Evolutionary conservation across 2,797 vertebrate species (phyloP).

Genomic region (Atherinosoma microstoma): DNA sequence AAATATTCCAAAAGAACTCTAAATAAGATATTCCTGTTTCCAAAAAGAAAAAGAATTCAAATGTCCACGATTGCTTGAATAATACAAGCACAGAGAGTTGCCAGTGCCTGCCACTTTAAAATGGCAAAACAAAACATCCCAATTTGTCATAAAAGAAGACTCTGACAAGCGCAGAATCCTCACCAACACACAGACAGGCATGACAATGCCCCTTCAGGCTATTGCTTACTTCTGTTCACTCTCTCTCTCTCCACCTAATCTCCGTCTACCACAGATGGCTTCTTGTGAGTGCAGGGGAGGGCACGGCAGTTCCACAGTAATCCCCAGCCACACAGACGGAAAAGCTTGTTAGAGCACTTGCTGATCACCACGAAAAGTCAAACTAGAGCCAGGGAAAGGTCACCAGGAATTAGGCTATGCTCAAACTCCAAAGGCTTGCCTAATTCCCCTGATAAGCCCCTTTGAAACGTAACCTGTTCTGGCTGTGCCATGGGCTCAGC

Average conservation of each 20-base stretch:
- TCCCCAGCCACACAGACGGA: slow-evolving; percentile 85
- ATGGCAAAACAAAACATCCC: slow-evolving; percentile 75
- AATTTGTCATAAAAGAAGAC: slow-evolving; percentile 76
- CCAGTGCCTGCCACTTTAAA: slow-evolving; percentile 66
- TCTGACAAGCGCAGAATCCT: slow-evolving; percentile 74
- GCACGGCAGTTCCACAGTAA: slow-evolving; percentile 80
- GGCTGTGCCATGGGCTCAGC: slow-evolving; percentile 80
- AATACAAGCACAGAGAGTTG: slow-evolving; percentile 63
- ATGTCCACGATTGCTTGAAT: slow-evolving; percentile 68
- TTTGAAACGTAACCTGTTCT: slow-evolving; percentile 83
- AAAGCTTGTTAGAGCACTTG: slow-evolving; percentile 87
- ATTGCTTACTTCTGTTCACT: slow-evolving; percentile 68
- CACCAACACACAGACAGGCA: slow-evolving; percentile 78
- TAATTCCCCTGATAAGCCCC: slow-evolving; percentile 85
- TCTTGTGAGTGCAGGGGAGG: slow-evolving; percentile 79
- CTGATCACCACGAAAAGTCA: slow-evolving; percentile 88
- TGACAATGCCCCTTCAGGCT: slow-evolving; percentile 79
- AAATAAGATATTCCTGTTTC: slow-evolving; percentile 48
- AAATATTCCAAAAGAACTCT: slow-evolving; percentile 58
- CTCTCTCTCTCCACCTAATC: slow-evolving; percentile 55
- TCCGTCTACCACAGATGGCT: slow-evolving; percentile 81
- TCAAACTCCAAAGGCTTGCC: slow-evolving; percentile 82
- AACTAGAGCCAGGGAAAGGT: slow-evolving; percentile 86
- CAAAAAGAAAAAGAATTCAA: slow-evolving; percentile 59
- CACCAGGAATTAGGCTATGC: slow-evolving; percentile 83